A percentile compares a stretch with the other conserved stretches of the same genome.
Conservation (phyloP, 2,113 vertebrate genomes). For the Willisornis vidua region DNA sequence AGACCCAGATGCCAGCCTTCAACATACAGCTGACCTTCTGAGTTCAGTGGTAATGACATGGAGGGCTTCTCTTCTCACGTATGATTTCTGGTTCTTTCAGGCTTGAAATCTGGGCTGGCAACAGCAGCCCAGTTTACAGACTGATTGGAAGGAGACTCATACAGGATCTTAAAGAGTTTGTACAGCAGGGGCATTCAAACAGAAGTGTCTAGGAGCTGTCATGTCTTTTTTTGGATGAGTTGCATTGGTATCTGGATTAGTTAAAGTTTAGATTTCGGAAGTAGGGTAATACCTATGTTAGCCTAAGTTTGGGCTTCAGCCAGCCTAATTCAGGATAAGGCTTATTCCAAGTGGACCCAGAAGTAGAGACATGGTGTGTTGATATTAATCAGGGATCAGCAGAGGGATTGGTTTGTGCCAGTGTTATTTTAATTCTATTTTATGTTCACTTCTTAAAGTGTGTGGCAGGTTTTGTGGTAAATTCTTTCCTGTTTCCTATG, state of each 20-base stretch:
- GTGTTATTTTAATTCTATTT: neutral
- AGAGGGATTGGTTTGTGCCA: neutral
- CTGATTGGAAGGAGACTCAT: neutral
- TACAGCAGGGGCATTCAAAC: neutral
- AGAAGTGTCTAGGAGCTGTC: neutral
- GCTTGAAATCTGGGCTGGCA: neutral
- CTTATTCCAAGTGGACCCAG: neutral
- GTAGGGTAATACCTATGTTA: neutral
- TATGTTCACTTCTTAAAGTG: fast-evolving
- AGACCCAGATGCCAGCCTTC: neutral
- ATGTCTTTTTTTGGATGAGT: neutral
- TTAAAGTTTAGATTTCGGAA: neutral
- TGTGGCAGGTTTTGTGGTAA: neutral
- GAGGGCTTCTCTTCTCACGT: fast-evolving
- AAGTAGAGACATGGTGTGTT: fast-evolving
- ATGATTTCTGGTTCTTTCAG: neutral
- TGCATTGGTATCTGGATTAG: neutral
- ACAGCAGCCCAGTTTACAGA: neutral
- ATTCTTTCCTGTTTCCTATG: neutral
- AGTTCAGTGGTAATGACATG: neutral
- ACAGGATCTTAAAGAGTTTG: neutral
- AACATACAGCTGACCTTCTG: neutral
- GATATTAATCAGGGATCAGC: neutral
- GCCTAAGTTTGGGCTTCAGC: neutral
- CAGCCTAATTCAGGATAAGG: constrained; percentile 19